Conservation (phyloP, 1,140 invertebrate species). For the Drosophila prosaltans region DNA sequence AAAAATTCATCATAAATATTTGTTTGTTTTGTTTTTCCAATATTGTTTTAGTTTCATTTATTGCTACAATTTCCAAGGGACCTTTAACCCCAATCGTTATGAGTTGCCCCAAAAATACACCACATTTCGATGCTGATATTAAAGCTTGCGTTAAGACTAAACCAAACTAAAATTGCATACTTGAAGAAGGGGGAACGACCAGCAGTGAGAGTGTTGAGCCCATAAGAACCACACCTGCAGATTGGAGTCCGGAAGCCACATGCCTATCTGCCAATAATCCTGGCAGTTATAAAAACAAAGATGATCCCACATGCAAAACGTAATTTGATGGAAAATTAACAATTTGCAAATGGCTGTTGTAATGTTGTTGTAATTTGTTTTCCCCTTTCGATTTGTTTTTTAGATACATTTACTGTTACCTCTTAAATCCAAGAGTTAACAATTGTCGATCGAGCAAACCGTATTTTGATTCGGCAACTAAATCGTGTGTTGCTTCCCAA, state of each 20-base stretch:
- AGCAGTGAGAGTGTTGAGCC: too few species aligned
- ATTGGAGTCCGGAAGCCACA: slow-evolving; percentile 15
- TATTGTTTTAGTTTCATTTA: too few species aligned
- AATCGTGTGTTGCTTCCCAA: neutral
- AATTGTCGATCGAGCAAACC: neutral
- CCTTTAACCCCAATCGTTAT: slow-evolving; percentile 16
- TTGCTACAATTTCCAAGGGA: neutral
- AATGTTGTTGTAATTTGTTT: too few species aligned
- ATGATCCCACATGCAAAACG: slow-evolving; percentile 36
- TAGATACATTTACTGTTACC: neutral
- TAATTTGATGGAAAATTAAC: neutral
- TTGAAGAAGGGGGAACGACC: too few species aligned
- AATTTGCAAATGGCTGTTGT: too few species aligned
- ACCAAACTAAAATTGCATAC: too few species aligned
- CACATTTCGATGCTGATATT: too few species aligned
- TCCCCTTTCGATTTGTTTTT: neutral
- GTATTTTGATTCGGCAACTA: neutral
- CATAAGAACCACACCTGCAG: too few species aligned
- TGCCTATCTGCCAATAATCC: slow-evolving; percentile 5
- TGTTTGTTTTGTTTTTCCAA: too few species aligned
- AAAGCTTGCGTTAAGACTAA: too few species aligned
- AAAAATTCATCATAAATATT: too few species aligned
- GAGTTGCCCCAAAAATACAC: too few species aligned
- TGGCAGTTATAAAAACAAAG: slow-evolving; percentile 19
- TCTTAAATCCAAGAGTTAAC: neutral